Base-by-base conservation (phyloP, 2,888 invertebrate species). In the Eupeodes latifasciatus region DNA sequence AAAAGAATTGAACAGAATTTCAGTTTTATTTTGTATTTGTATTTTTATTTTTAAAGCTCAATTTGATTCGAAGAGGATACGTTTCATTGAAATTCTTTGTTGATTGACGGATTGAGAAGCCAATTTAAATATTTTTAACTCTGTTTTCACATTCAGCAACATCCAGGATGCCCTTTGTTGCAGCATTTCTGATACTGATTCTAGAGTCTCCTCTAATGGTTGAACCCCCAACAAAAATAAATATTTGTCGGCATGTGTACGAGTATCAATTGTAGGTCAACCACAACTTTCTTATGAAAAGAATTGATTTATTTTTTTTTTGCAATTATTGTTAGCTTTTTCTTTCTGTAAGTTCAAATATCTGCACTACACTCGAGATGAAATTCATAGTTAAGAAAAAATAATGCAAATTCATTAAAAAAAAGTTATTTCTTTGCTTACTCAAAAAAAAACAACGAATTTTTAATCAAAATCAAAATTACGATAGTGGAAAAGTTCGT, bases 51-150 rank as follows among this genome's bases (percentile, higher is more conserved):
- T 14, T 12, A 12, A 34, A 59, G 27, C 34, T 59, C 59, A 34
- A 59, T 59, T 59, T 34, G 34, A 59, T 34, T 59, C 14, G 59
- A 34, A 59, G 59, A 11, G 47, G 59, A 59, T 59, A 59, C 0
- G 14, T 34, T 6, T 4, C 59, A 59, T 14, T 34, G 34, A 34
- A 34, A 59, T 59, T 34, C 59, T 59, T 14, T 14, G 14, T 59
- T 59, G 59, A 14, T 59, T 27, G 12, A 12, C 27, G 27, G 6
- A 57, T 57, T 14, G 59, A 14, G 59, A 14, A 34, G 59, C 34
- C 59, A 59, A 59, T 59, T 59, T 59, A 14, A 59, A 59, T 14
- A 34, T 59, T 59, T 59, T 59, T 34, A 40, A 40, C 40, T 47
- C 12, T 47, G 10, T 47, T 47, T 11, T 47, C 12, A 10, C 12